Evolutionary conservation across 1,140 invertebrate genomes (phyloP).

Genomic region (Hyposmocoma kahamanoa): DNA sequence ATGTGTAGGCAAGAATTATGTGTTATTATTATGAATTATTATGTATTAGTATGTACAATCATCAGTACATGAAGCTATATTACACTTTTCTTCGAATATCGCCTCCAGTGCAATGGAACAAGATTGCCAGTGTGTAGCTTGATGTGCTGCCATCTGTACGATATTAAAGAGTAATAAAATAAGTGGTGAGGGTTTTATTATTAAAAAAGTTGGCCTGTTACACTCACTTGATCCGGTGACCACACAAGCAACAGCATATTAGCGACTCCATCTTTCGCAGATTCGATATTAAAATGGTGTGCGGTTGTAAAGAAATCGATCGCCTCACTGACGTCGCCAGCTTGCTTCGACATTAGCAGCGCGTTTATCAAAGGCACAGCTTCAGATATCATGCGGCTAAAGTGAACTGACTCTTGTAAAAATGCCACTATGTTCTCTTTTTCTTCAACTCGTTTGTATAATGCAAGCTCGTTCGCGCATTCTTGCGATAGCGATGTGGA

Average conservation of each 20-base stretch:
- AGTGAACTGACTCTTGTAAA: constrained; percentile 78
- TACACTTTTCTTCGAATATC: no score
- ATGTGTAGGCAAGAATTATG: no score
- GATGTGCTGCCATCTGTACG: no score
- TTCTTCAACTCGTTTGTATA: constrained; percentile 62
- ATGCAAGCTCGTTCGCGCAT: constrained; percentile 55
- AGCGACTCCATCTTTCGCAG: constrained; percentile 81
- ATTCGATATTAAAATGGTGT: constrained; percentile 84
- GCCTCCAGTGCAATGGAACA: no score
- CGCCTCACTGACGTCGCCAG: constrained; percentile 87
- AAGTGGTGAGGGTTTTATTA: no score
- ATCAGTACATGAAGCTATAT: no score
- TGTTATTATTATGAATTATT: no score
- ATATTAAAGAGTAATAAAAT: no score
- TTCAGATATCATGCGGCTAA: constrained; percentile 79
- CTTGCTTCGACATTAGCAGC: constrained; percentile 83
- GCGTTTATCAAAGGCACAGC: constrained; percentile 82
- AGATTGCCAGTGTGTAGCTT: no score
- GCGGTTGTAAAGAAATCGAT: constrained; percentile 89
- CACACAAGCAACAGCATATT: constrained; percentile 86
- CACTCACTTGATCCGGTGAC: constrained; percentile 76
- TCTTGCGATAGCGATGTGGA: constrained; percentile 39
- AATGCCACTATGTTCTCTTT: constrained; percentile 73
- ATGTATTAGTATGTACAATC: no score
- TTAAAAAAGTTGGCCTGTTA: no score